These are phyloP conservation scores for Penaeus chinensis DNA, from an alignment of 1,140 invertebrate genomes.

Conservation along the genomic window DNA sequence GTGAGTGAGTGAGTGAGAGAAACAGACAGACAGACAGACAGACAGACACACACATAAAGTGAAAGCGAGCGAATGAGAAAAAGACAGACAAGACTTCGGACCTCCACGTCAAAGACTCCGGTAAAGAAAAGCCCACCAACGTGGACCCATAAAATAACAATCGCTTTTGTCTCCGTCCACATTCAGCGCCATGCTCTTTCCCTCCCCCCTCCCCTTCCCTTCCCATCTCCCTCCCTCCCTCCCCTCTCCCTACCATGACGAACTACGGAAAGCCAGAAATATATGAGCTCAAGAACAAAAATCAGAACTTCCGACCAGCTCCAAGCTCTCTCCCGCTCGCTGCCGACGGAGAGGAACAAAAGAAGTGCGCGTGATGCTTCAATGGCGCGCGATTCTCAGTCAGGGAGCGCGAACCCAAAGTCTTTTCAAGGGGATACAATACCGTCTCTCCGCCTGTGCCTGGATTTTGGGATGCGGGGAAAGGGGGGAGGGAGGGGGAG, in stretches of 20 bases:
- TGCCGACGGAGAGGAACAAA: neutral
- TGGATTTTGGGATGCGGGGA: too few species aligned
- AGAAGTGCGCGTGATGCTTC: conserved; percentile 7
- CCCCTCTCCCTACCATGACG: neutral
- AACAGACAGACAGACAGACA: neutral
- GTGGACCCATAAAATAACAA: too few species aligned
- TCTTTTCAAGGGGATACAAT: conserved; percentile 11
- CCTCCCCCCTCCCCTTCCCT: neutral
- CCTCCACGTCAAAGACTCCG: neutral
- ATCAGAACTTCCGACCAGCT: too few species aligned
- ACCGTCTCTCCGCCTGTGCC: neutral
- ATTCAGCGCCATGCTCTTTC: neutral
- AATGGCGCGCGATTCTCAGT: conserved; percentile 14
- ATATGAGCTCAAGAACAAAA: too few species aligned
- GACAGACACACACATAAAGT: neutral
- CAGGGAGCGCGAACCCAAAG: conserved; percentile 14
- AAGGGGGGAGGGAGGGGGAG: too few species aligned
- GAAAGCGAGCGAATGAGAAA: neutral
- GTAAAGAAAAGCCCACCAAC: neutral
- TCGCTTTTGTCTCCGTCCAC: too few species aligned
- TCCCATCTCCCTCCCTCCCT: conserved; percentile 2
- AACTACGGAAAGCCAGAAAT: neutral
- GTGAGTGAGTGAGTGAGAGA: conserved; percentile 6
- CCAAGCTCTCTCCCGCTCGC: conserved; percentile 1
- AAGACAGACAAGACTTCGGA: neutral